A percentile compares a stretch with the other conserved stretches of the same genome.
phyloP scores from a whole-genome alignment of 2,113 vertebrate species.

The Phyllostomus hastatus region DNA sequence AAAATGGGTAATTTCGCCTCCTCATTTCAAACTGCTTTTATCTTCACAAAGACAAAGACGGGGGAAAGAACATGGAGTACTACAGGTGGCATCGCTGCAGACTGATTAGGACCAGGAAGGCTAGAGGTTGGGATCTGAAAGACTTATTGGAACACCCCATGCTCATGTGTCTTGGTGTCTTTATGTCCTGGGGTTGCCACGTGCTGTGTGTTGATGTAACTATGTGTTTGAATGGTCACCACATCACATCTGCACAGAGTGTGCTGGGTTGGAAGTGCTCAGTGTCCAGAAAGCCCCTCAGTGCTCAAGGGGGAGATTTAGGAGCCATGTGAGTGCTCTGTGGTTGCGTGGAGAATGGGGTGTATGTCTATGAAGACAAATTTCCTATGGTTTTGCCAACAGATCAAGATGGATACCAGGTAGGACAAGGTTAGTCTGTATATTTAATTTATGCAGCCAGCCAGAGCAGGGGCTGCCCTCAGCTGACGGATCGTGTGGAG shows the following conservation, averaged over 20 bases:
- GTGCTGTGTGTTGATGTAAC: neutral
- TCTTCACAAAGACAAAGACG: conserved; percentile 43
- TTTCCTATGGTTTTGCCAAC: neutral
- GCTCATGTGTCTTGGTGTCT: neutral
- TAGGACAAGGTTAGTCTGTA: neutral
- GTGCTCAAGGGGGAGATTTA: neutral
- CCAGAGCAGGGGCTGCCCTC: neutral
- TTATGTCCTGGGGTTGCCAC: neutral
- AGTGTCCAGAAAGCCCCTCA: neutral
- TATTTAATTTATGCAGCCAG: neutral
- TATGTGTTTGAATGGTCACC: neutral
- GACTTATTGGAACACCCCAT: neutral
- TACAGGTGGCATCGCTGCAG: neutral
- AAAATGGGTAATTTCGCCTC: conserved; percentile 44
- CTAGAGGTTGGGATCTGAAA: neutral
- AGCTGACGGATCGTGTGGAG: neutral
- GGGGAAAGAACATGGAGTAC: neutral
- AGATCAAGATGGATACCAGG: neutral
- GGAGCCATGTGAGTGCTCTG: neutral
- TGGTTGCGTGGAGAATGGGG: neutral
- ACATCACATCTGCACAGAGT: neutral
- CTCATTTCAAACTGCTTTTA: conserved; percentile 60
- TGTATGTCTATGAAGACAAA: neutral
- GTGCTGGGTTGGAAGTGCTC: neutral
- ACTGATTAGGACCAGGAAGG: neutral